Conservation (phyloP, 2,888 invertebrate genomes). For the Xestobium rufovillosum region DNA sequence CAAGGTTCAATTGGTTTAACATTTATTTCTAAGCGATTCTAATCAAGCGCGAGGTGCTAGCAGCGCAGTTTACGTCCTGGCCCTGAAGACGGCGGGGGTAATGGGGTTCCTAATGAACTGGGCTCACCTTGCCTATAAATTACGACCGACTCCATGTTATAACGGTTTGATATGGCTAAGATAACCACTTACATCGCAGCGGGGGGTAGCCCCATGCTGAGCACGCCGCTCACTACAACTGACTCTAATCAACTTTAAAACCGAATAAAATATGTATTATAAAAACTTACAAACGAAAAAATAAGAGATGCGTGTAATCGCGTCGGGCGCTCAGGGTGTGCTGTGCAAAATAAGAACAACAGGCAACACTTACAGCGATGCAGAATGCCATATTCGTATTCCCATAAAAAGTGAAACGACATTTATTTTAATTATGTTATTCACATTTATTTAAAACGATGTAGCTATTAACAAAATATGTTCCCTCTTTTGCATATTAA, state of each 20-base stretch:
- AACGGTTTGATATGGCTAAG: slow-evolving; percentile 46
- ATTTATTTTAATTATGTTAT: too few relatives aligned
- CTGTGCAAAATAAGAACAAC: slow-evolving; percentile 16
- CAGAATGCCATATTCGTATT: too few relatives aligned
- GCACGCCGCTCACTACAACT: slow-evolving; percentile 35
- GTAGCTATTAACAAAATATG: too few relatives aligned
- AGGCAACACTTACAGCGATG: too few relatives aligned
- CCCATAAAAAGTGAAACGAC: too few relatives aligned
- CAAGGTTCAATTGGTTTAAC: too few relatives aligned
- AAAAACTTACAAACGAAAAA: slow-evolving; percentile 19
- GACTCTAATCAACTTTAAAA: slow-evolving; percentile 45
- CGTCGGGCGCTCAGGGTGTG: slow-evolving; percentile 11
- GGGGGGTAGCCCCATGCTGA: slow-evolving; percentile 42
- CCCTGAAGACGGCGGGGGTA: slow-evolving; percentile 25
- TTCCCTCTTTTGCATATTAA: too few relatives aligned
- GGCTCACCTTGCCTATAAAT: slow-evolving; percentile 46
- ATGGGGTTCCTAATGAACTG: slow-evolving; percentile 43
- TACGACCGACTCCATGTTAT: slow-evolving; percentile 45
- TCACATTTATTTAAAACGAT: too few relatives aligned
- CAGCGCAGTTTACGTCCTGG: slow-evolving; percentile 1
- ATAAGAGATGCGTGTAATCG: slow-evolving; percentile 25
- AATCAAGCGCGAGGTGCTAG: slow-evolving; percentile 6
- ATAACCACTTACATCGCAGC: slow-evolving; percentile 44
- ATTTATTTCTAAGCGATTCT: slow-evolving; percentile 15
- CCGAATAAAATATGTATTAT: slow-evolving; percentile 42